Conservation (phyloP, 2,797 vertebrate species). For the Halcyon leucocephala region DNA sequence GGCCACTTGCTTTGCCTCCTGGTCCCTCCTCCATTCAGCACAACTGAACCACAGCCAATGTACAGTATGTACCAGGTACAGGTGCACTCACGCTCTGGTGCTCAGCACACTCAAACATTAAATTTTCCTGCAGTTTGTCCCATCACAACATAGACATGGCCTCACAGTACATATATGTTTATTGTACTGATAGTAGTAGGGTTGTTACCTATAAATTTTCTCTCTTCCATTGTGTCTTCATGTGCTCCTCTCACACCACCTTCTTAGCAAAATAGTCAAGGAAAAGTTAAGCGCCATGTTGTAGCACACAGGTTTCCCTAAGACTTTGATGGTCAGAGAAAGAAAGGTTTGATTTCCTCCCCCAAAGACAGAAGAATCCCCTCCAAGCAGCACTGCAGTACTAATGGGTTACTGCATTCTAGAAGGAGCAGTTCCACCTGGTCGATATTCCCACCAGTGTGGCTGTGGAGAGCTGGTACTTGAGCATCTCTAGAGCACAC, state of each 20-base stretch:
- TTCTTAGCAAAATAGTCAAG: not conserved
- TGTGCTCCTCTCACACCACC: not conserved
- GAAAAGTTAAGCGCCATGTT: not conserved
- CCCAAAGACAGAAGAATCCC: not conserved
- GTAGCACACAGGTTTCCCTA: not conserved
- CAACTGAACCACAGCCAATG: not conserved
- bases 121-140: not conserved
- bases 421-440: not conserved
- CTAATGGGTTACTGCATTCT: not conserved
- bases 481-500: slow-evolving; percentile 7
- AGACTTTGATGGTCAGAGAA: not conserved
- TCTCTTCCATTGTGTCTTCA: not conserved
- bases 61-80: not conserved
- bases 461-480: not conserved
- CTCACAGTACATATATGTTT: not conserved
- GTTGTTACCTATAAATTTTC: not conserved
- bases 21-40: not conserved
- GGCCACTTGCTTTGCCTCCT: not conserved
- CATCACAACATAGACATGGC: not conserved
- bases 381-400: not conserved
- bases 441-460: not conserved
- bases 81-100: accelerated
- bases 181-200: not conserved
- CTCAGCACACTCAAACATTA: not conserved
- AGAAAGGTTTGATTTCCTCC: not conserved